Percentiles rank a stretch among this genome's conserved stretches.
Evolutionary conservation across 1,140 invertebrate genomes (phyloP).

Genomic region (Drosophila nikananu): DNA sequence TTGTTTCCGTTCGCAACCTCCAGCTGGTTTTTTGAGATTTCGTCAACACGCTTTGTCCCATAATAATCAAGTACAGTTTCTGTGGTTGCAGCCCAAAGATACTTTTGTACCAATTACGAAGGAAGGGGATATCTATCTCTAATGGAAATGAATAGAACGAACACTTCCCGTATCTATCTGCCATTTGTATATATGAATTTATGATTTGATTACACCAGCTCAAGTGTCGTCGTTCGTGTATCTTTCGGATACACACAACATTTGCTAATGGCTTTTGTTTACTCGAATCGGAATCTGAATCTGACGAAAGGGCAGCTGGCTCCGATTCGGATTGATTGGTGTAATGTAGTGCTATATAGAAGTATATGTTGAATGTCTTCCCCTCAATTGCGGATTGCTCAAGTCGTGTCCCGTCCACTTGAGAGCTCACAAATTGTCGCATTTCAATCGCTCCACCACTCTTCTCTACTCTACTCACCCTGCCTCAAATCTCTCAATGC

Average conservation of each 20-base stretch:
- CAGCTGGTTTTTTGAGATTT: slow-evolving; percentile 34
- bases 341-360: slow-evolving; percentile 40
- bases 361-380: slow-evolving; percentile 5
- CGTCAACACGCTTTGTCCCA: slow-evolving; percentile 17
- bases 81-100: slow-evolving; percentile 49
- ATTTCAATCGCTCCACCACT: slow-evolving; percentile 64
- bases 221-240: slow-evolving; percentile 47
- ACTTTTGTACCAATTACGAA: slow-evolving; percentile 73
- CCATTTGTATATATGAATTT: slow-evolving; percentile 56
- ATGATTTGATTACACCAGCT: slow-evolving; percentile 78
- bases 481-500: slow-evolving; percentile 41
- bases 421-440: slow-evolving; percentile 74
- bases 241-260: slow-evolving; percentile 64
- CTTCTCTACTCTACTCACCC: slow-evolving; percentile 12
- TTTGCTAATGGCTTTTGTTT: slow-evolving; percentile 81
- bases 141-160: slow-evolving; percentile 78
- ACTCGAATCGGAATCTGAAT: slow-evolving; percentile 77
- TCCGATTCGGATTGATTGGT: slow-evolving; percentile 72
- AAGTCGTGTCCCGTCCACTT: slow-evolving; percentile 57
- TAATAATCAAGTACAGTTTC: slow-evolving; percentile 44
- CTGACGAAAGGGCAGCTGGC: slow-evolving; percentile 77
- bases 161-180: slow-evolving; percentile 33
- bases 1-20: slow-evolving; percentile 57
- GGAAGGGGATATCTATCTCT: slow-evolving; percentile 49
- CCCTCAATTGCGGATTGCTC: slow-evolving; percentile 38